phyloP scores from a whole-genome alignment of 1,140 invertebrate genomes.

The Globodera ellingtonae region DNA sequence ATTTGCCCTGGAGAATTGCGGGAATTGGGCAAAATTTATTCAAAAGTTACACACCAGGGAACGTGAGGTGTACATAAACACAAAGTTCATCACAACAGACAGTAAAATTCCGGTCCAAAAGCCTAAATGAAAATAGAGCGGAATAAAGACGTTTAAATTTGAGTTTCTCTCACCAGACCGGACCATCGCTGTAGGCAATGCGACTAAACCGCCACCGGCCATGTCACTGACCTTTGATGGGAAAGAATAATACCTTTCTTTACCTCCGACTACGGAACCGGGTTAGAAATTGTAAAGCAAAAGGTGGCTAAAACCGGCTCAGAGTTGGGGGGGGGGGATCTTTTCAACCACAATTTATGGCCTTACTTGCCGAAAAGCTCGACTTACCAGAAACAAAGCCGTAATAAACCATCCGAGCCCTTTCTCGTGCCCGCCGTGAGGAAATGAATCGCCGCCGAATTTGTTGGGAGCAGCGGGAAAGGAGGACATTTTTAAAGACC shows the following conservation, averaged over 20 bases:
- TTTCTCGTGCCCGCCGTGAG: background rate
- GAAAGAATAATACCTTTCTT: background rate
- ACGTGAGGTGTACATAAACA: conserved; percentile 54
- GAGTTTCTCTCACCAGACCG: conserved; percentile 37
- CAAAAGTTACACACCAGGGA: conserved; percentile 61
- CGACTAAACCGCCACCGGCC: conserved; percentile 61
- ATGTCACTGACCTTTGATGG: conserved; percentile 59
- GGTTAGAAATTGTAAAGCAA: no score
- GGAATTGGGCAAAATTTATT: background rate
- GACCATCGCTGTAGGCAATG: conserved; percentile 62
- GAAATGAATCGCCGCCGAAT: background rate
- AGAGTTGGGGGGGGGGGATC: no score
- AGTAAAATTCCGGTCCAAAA: conserved; percentile 54
- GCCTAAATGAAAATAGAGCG: conserved; percentile 34
- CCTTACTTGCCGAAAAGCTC: no score
- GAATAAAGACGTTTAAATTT: conserved; percentile 16
- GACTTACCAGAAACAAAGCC: conserved; percentile 21
- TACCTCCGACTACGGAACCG: no score
- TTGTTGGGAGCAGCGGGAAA: conserved; percentile 11
- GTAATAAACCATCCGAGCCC: conserved; percentile 27
- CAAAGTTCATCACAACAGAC: conserved; percentile 49
- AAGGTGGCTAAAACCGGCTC: no score
- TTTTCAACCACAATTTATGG: no score
- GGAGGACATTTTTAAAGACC: background rate
- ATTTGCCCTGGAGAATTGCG: conserved; percentile 66